Conservation (phyloP, 1,140 invertebrate species). For the Pogonus chalceus region DNA sequence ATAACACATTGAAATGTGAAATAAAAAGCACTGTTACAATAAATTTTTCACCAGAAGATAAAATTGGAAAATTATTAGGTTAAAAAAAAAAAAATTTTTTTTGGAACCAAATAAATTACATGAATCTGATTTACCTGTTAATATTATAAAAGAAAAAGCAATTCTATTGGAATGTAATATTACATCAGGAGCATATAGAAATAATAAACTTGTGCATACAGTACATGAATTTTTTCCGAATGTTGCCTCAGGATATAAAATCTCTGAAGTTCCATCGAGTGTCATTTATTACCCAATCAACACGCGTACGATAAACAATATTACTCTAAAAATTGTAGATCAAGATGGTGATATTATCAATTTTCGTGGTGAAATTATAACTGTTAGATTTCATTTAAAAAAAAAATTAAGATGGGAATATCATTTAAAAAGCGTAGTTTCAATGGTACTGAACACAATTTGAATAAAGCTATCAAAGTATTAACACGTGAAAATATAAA, state of each 20-base stretch:
- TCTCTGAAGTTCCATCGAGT: slow-evolving; percentile 22
- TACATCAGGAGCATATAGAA: slow-evolving; percentile 23
- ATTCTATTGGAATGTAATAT: slow-evolving; percentile 23
- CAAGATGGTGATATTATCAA: slow-evolving; percentile 22
- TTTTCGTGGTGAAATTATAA: slow-evolving; percentile 22
- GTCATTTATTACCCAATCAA: slow-evolving; percentile 31
- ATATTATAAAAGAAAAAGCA: slow-evolving; percentile 21
- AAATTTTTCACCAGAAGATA: slow-evolving; percentile 15
- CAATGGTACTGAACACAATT: neutral
- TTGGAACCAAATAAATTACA: slow-evolving; percentile 11
- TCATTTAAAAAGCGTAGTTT: neutral
- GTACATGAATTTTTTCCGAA: slow-evolving; percentile 27
- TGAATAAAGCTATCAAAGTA: neutral
- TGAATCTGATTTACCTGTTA: slow-evolving; percentile 16
- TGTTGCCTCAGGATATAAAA: slow-evolving; percentile 24
- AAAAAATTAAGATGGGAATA: neutral
- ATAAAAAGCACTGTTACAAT: slow-evolving; percentile 17
- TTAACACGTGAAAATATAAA: slow-evolving; percentile 19
- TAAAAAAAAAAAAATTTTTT: slow-evolving; percentile 16
- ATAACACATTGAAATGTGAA: slow-evolving; percentile 20
- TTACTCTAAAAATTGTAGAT: slow-evolving; percentile 21
- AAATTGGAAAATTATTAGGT: slow-evolving; percentile 18
- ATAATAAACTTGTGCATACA: slow-evolving; percentile 22
- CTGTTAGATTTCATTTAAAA: slow-evolving; percentile 19
- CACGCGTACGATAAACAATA: slow-evolving; percentile 16